Conservation (phyloP, 64 coral and sea anemone genomes). For the Pocillopora verrucosa region DNA sequence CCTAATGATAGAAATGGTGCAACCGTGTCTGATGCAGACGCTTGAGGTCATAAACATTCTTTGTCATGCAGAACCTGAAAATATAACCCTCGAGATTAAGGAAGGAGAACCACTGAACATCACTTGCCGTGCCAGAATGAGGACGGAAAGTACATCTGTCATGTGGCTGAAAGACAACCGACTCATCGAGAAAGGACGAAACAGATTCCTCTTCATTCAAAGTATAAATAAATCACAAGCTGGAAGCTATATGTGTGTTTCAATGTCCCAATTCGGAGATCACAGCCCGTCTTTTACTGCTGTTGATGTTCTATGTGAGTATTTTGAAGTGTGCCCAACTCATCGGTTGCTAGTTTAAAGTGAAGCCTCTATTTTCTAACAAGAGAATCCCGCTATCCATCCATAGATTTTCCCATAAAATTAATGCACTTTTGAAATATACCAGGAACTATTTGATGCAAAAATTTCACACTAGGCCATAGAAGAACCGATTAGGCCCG, state of each 20-base stretch:
- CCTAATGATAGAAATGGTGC: not conserved
- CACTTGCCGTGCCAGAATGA: not conserved
- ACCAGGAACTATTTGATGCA: no score
- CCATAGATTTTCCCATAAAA: not conserved
- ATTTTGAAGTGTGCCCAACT: not conserved
- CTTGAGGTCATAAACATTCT: not conserved
- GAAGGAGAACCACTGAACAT: constrained; percentile 8
- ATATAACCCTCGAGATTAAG: not conserved
- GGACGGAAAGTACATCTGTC: not conserved
- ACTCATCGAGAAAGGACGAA: not conserved
- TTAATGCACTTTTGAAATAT: no score
- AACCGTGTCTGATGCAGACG: not conserved
- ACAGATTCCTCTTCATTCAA: not conserved
- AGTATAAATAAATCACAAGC: constrained; percentile 7
- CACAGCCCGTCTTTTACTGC: not conserved
- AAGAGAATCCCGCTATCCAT: not conserved
- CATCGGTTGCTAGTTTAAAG: no score
- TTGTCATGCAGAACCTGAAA: not conserved
- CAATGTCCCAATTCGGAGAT: not conserved
- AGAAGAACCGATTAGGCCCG: no score
- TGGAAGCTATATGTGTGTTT: constrained; percentile 7
- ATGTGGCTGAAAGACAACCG: not conserved
- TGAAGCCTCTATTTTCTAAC: not conserved
- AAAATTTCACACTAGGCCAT: no score
- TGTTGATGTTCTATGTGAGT: constrained; percentile 36